These are phyloP conservation scores for Galeopsomyia nigrocyanea DNA, from an alignment of 2,888 invertebrate species.

Conservation along the genomic window DNA sequence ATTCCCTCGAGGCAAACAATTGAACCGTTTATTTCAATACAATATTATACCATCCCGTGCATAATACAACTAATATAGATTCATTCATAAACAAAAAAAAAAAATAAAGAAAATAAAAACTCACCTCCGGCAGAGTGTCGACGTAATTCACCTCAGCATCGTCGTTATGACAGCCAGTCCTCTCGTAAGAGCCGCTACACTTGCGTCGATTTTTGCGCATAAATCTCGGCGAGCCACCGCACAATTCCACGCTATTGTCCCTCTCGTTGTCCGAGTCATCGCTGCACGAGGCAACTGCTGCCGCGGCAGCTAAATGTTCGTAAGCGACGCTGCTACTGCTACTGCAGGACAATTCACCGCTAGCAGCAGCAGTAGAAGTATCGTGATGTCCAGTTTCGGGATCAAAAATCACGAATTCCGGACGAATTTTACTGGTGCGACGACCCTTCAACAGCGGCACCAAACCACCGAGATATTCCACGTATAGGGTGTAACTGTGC, in stretches of 20 bases:
- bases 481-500: slow-evolving; percentile 88
- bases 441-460: slow-evolving; percentile 97
- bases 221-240: slow-evolving; percentile 83
- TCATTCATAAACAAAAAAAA: too few relatives aligned
- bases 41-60: too few relatives aligned
- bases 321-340: slow-evolving; percentile 63
- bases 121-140: slow-evolving; percentile 88
- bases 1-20: too few relatives aligned
- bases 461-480: slow-evolving; percentile 96
- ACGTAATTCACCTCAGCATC: slow-evolving; percentile 83
- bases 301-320: background rate
- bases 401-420: slow-evolving; percentile 98
- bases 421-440: slow-evolving; percentile 95
- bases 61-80: too few relatives aligned
- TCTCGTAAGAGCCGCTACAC: slow-evolving; percentile 54
- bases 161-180: slow-evolving; percentile 69
- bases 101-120: background rate
- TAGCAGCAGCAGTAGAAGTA: background rate
- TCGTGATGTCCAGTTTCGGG: slow-evolving; percentile 78
- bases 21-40: too few relatives aligned
- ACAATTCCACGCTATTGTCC: slow-evolving; percentile 71
- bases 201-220: slow-evolving; percentile 75
- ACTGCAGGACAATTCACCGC: slow-evolving; percentile 58
- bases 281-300: slow-evolving; percentile 61
- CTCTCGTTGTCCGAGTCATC: slow-evolving; percentile 75